Evolutionary conservation across 2,888 invertebrate genomes (phyloP), one percentile per base, ranked within the genome.

Genomic region (Agrotis segetum): DNA sequence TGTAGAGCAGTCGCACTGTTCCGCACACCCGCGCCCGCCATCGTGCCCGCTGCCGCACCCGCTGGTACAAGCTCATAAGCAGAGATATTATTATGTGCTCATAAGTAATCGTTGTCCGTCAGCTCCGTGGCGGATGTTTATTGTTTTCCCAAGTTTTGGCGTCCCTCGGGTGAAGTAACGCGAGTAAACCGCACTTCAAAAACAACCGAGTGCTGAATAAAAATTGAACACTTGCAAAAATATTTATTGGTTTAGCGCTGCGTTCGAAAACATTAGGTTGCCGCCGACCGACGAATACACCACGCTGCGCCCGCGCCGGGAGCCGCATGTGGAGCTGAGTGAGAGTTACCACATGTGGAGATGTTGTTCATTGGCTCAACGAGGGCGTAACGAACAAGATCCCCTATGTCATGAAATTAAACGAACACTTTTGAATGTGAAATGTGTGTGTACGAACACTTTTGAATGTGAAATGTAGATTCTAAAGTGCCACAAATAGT

Each of bases 181-280:
- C 9, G 24, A 40, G 46, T 21, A 44, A 50, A 44, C 49, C 49
- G 17, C 19, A 29, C 40, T 65, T 62, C 69, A 60, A 66, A 79
- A 72, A 59, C 49, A 70, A 60, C 63, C 69, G 49, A 49, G 29
- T 19, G 50, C 7, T 58, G 65, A 66, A 66, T 64, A 61, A 68
- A 76, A 59, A 75, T 62, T 58, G 44, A 81, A 65, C 74, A 70
- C 69, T 71, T 83, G 81, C 64, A 74, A 81, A 71, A 81, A 77
- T 83, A 77, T 80, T 73, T 53, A 68, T 65, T 6, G 13, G 46
- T 63, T 60, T 55, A n/a, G 44, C 24, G 66, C 52, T 49, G 69
- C 53, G 34, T 50, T 67, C 16, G 19, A 50, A 40, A 74, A 61
- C 77, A 58, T 67, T 56, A 62, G 62, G 74, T 24, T 69, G 60